Evolutionary conservation across 30 jellyfish, hydroid and myxozoan genomes (phyloP).

Genomic region (Sanderia malayensis): DNA sequence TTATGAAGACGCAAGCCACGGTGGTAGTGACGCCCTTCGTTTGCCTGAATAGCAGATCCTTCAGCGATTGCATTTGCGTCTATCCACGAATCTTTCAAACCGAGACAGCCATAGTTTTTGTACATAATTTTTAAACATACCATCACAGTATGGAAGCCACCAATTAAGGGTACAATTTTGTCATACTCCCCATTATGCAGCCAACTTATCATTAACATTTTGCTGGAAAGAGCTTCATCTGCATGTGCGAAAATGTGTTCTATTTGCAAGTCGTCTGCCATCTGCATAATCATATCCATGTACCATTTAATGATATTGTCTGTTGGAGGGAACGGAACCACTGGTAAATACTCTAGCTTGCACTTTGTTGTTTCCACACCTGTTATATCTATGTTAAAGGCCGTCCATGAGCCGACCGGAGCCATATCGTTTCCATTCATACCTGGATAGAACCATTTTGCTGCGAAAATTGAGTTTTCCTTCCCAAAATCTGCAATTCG

Average conservation of each 20-base stretch:
- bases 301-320: not conserved
- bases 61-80: constrained; percentile 2
- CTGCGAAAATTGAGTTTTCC: no score
- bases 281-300: not conserved
- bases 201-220: not conserved
- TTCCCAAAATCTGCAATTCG: no score
- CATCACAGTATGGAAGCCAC: constrained; percentile 1
- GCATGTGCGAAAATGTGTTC: not conserved
- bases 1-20: constrained; percentile 2
- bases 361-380: not conserved
- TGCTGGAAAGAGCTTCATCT: not conserved
- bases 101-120: not conserved
- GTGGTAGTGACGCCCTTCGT: constrained; percentile 2
- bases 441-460: not conserved
- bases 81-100: not conserved
- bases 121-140: not conserved
- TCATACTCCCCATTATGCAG: not conserved
- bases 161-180: not conserved
- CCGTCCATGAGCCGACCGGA: constrained; percentile 1
- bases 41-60: constrained; percentile 1
- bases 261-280: not conserved
- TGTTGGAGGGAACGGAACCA: constrained; percentile 3
- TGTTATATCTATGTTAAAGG: not conserved
- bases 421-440: not conserved
- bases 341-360: constrained; percentile 1